Evolutionary conservation across 2,888 invertebrate genomes (phyloP), one percentile per base, ranked within the genome.

Genomic region (Thysanoteuthis rhombus): DNA sequence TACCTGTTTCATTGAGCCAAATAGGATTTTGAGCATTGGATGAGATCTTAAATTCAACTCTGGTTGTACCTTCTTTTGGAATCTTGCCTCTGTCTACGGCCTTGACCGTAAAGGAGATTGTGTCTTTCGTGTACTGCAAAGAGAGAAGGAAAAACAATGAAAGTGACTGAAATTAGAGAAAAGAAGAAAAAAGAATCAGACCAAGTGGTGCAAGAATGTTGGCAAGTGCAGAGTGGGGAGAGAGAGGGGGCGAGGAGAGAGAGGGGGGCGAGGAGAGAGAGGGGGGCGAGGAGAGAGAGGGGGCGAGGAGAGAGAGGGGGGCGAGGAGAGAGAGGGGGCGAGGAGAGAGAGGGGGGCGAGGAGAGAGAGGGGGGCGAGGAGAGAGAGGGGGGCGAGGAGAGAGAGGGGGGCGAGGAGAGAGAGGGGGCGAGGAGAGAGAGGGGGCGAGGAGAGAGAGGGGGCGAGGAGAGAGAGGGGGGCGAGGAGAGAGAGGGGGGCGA

Each of bases 221-320:
- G 42, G 16, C 42, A 42, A 42, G 42, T 42, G n/a, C 42, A 42
- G 8, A 42, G 42, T 42, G 16, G 16, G 16, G 8, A 12, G 10
- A 6, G 42, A 42, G 16, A 42, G 42, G 8, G n/a, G n/a, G n/a
- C n/a, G n/a, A n/a, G n/a, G n/a, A n/a, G n/a, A n/a, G n/a, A n/a
- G n/a, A n/a, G n/a, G n/a, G n/a, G n/a, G n/a, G n/a, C n/a, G n/a
- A n/a, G n/a, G n/a, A n/a, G n/a, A n/a, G n/a, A n/a, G n/a, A n/a
- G n/a, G n/a, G n/a, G n/a, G n/a, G n/a, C n/a, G n/a, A n/a, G 89
- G 2, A 89, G 38, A 3, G 32, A 36, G 16, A 28, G 25, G 3
- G 3, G 16, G 3, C 3, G n/a, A 22, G n/a, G 28, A 93, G 92
- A 94, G 92, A 93, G 93, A 90, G 93, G 93, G 93, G 94, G 40